Percentiles rank a stretch among this genome's conserved stretches.
Conservation (phyloP, 2,888 invertebrate genomes). For the Gortyna flavago region DNA sequence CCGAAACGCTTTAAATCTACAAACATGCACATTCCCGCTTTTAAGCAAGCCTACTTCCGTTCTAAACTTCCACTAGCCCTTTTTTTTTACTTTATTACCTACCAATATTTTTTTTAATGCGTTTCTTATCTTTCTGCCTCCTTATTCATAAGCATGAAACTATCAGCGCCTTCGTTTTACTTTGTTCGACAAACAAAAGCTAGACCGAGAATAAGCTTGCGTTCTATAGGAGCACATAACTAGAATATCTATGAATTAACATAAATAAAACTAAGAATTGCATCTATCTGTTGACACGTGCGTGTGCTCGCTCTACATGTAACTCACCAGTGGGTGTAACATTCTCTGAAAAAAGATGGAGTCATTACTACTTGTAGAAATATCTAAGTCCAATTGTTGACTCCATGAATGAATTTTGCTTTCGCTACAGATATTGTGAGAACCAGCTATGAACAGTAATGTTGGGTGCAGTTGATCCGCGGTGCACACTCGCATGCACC, state of each 20-base stretch:
- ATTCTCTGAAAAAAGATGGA: conserved; percentile 90
- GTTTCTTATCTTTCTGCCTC: background rate
- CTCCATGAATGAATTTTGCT: conserved; percentile 86
- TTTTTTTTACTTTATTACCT: background rate
- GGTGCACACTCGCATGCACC: conserved; percentile 66
- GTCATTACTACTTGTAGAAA: conserved; percentile 86
- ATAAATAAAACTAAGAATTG: conserved; percentile 49
- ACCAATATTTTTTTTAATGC: background rate
- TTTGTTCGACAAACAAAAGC: background rate
- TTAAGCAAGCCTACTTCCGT: conserved; percentile 22
- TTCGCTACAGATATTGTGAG: conserved; percentile 67
- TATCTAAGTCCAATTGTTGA: conserved; percentile 85
- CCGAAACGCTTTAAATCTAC: conserved; percentile 20
- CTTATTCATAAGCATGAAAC: background rate
- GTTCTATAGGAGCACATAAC: conserved; percentile 43
- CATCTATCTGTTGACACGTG: conserved; percentile 65
- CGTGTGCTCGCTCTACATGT: conserved; percentile 83
- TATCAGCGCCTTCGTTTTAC: background rate
- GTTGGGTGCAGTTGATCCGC: conserved; percentile 64
- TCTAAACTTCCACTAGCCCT: background rate
- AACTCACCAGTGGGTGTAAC: conserved; percentile 90
- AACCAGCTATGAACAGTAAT: conserved; percentile 60
- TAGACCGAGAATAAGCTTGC: conserved; percentile 37
- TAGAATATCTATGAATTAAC: conserved; percentile 38
- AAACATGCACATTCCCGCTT: conserved; percentile 45